phyloP scores from a whole-genome alignment of 92 coral and sea anemone species.

The Phenganax stokvisi region DNA sequence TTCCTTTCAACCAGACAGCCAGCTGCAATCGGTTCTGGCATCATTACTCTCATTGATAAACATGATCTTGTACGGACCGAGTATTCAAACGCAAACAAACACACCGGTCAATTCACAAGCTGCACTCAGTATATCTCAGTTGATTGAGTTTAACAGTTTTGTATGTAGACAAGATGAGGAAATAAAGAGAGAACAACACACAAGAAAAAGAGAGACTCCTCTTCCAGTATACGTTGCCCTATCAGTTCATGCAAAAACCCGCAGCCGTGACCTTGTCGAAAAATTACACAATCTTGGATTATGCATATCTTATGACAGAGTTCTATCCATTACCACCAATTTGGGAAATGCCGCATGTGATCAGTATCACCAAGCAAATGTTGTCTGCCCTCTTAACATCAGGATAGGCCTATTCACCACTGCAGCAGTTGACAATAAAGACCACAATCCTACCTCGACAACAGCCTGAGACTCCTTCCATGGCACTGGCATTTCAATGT shows the following conservation, averaged over 20 bases:
- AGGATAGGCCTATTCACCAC: conserved; percentile 27
- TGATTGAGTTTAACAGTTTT: conserved; percentile 24
- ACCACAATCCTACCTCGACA: conserved; percentile 19
- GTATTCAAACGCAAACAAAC: conserved; percentile 43
- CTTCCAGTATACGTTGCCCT: background rate
- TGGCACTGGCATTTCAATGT: conserved; percentile 28
- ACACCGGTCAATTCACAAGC: conserved; percentile 33
- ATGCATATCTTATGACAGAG: conserved; percentile 30
- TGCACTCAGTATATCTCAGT: conserved; percentile 45
- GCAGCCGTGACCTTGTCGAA: conserved; percentile 24
- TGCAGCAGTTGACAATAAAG: conserved; percentile 33
- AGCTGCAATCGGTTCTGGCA: conserved; percentile 42
- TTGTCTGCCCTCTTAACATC: conserved; percentile 33
- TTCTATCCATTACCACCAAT: conserved; percentile 20
- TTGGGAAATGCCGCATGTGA: conserved; percentile 21
- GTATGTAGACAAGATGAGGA: too few relatives aligned
- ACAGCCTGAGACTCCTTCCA: conserved; percentile 35
- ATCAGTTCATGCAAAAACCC: background rate
- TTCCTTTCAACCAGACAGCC: conserved; percentile 43
- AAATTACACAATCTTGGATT: conserved; percentile 31
- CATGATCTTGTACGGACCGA: conserved; percentile 53
- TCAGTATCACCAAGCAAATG: conserved; percentile 15
- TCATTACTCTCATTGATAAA: conserved; percentile 48
- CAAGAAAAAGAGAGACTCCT: background rate
- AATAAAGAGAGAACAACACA: too few relatives aligned